Conservation (phyloP, 35 echinoderm and acorn worm genomes). For the Heliocidaris erythrogramma region DNA sequence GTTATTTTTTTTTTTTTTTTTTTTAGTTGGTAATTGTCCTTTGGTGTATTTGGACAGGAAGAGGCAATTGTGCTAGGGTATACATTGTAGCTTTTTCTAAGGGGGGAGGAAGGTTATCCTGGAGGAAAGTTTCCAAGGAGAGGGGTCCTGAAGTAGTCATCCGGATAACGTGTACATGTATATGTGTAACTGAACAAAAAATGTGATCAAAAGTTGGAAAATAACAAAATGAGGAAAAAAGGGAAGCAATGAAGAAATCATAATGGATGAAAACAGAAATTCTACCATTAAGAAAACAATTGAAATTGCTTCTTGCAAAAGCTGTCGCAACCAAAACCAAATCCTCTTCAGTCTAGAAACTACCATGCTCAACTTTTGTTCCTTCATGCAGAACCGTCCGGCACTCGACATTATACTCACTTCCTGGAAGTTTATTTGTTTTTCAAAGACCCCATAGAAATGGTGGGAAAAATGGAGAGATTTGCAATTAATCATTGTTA, state of each 20-base stretch:
- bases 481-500: neutral
- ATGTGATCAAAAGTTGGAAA: neutral
- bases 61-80: too few species aligned
- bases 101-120: too few species aligned
- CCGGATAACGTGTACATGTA: neutral
- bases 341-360: neutral
- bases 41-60: too few species aligned
- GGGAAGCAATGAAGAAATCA: neutral
- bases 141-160: too few species aligned
- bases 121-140: too few species aligned
- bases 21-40: too few species aligned
- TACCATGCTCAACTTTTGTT: neutral
- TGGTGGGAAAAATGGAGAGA: neutral
- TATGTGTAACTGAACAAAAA: neutral
- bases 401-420: constrained; percentile 9
- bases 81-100: too few species aligned
- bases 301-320: neutral
- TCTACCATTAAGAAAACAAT: neutral
- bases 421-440: neutral
- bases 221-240: neutral
- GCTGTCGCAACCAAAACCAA: neutral
- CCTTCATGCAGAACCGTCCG: neutral
- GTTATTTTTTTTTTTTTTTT: too few species aligned
- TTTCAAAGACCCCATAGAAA: neutral
- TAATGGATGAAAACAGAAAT: neutral